Percentiles rank a stretch among this genome's conserved stretches.
Evolutionary conservation across 2,113 vertebrate genomes (phyloP).

Genomic region (Oophaga pumilio): DNA sequence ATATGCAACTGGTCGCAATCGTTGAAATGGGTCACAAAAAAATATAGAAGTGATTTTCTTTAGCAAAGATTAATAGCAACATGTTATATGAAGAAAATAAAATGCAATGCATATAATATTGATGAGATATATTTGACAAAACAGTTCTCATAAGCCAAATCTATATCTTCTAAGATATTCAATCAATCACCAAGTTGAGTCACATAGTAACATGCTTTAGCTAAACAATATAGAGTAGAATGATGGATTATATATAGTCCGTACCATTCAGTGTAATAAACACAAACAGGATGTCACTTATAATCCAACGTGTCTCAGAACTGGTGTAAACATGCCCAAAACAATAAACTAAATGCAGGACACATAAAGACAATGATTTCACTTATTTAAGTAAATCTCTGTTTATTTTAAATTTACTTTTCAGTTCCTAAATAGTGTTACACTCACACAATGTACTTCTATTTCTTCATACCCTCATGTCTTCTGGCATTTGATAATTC

Average conservation of each 20-base stretch:
- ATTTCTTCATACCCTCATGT: not conserved
- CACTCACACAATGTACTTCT: not conserved
- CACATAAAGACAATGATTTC: not conserved
- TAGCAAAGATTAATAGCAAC: not conserved
- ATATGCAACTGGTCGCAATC: not conserved
- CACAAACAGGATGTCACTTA: not conserved
- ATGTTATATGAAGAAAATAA: not conserved
- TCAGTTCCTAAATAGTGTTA: not conserved
- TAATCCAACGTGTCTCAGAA: not conserved
- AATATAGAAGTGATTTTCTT: not conserved
- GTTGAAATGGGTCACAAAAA: not conserved
- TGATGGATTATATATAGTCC: not conserved
- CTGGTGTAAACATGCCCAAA: not conserved
- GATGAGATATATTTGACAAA: not conserved
- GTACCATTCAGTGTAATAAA: not conserved
- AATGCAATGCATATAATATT: not conserved
- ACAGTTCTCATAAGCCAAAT: constrained; percentile 1
- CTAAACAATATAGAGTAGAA: not conserved
- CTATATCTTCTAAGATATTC: not conserved
- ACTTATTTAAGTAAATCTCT: not conserved
- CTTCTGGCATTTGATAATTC: not conserved
- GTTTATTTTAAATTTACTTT: not conserved
- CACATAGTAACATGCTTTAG: constrained; percentile 11
- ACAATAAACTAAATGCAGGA: not conserved
- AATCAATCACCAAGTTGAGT: not conserved